Evolutionary conservation across 1,140 invertebrate genomes (phyloP), one percentile per base, ranked within the genome.

Genomic region (Zaprionus inermis): DNA sequence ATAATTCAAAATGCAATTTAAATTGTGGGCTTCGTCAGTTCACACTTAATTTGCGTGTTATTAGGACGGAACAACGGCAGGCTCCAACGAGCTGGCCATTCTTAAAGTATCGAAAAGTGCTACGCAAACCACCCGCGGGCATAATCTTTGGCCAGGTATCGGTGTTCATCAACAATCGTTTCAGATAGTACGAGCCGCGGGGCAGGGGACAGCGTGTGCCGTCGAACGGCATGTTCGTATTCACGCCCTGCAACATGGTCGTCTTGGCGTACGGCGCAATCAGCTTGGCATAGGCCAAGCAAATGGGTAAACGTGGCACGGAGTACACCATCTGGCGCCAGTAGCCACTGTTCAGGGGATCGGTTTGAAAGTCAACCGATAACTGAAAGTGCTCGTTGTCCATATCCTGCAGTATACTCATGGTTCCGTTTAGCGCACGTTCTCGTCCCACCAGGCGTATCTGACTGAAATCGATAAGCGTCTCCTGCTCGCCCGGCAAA

Each of bases 201-300:
- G 71, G 63, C n/a, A 82, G 0, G 1, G 80, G 80, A 67, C 80
- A 83, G 0, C 49, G 68, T 1, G 9, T 10, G 1, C 30, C 49
- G 9, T 63, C 46, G 2, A 52, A 34, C 1, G 81, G 68, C 1
- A 73, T 57, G 9, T 83, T 20, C 0, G 69, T 79, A 30, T 79
- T 77, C 0, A 34, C 44, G 6, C 44, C 61, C 11, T 54, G 46
- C 22, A 36, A 36, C 2, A 79, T 1, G 7, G 41, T 52, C 3
- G 16, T 7, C 3, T 46, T 56, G 9, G 30, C 32, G 16, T 79
- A 84, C 1, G 18, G 14, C 9, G 36, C 44, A 14, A 58, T 34
- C n/a, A 67, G 64, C 0, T 30, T 11, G 0, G 28, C 1, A 9
- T 83, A 14, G 0, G 49, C 44, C 5, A 20, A 7, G 34, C 80